These are phyloP conservation scores for Dysidea cf. avara DNA, from an alignment of 37 sponge, comb jelly and placozoan species.

Conservation along the genomic window DNA sequence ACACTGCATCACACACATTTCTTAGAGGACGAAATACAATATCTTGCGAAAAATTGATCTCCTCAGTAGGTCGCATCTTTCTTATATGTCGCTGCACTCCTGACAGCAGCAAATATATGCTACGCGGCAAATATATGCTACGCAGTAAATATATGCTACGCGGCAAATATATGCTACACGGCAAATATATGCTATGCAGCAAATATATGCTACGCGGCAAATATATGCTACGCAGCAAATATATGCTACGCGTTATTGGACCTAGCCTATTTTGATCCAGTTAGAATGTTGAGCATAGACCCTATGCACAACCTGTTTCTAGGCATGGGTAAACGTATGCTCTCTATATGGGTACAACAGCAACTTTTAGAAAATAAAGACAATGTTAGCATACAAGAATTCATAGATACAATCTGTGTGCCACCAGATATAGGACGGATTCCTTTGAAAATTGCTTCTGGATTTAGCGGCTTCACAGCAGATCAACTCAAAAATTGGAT, in stretches of 20 bases:
- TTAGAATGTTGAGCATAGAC: background rate
- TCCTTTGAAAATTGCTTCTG: constrained; percentile 11
- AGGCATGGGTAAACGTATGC: constrained; percentile 27
- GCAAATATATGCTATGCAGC: too few species aligned
- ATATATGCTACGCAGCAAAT: too few species aligned
- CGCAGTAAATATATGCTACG: too few species aligned
- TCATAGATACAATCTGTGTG: constrained; percentile 7
- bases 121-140: too few species aligned
- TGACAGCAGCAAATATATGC: too few species aligned
- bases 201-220: too few species aligned
- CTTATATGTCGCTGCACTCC: too few species aligned
- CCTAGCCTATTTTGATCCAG: constrained; percentile 22
- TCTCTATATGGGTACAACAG: constrained; percentile 13
- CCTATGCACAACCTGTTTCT: constrained; percentile 35
- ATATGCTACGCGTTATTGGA: background rate
- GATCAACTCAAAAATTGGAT: constrained; percentile 41
- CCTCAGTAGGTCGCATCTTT: too few species aligned
- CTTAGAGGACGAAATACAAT: too few species aligned
- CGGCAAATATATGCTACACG: too few species aligned
- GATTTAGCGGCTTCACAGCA: constrained; percentile 34
- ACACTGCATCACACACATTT: too few species aligned
- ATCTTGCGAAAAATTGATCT: too few species aligned
- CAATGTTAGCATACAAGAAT: constrained; percentile 5
- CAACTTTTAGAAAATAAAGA: background rate
- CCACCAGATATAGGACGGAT: constrained; percentile 19